Percentiles rank a stretch among this genome's conserved stretches.
Conservation (phyloP, 2,113 vertebrate genomes). For the Cephalopholis sonnerati region DNA sequence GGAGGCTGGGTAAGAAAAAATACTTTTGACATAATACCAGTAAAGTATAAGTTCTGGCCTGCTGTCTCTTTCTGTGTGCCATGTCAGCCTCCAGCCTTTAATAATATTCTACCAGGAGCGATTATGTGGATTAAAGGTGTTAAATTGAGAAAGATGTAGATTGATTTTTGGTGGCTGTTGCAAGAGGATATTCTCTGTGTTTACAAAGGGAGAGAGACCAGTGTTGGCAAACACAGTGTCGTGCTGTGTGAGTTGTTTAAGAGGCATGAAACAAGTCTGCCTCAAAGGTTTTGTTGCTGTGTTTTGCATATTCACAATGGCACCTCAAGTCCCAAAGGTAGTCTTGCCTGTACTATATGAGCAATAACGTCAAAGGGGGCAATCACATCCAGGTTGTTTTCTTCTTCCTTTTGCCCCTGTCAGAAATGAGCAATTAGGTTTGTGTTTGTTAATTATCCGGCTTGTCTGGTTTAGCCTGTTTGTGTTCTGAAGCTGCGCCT, state of each 20-base stretch:
- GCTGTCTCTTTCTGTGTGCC: not conserved
- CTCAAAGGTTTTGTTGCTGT: conserved; percentile 61
- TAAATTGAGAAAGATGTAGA: conserved; percentile 53
- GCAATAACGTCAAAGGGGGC: conserved; percentile 76
- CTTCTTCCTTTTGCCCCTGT: conserved; percentile 85
- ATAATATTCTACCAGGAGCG: conserved; percentile 24
- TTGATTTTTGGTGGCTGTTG: conserved; percentile 58
- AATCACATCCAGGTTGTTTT: conserved; percentile 84
- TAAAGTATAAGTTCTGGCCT: not conserved
- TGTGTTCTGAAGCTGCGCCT: conserved; percentile 81
- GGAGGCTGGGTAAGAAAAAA: conserved; percentile 89
- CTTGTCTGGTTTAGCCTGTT: conserved; percentile 86
- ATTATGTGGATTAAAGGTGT: conserved; percentile 56
- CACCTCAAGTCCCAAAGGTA: conserved; percentile 71
- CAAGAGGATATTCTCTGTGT: conserved; percentile 58
- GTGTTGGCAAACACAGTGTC: conserved; percentile 68
- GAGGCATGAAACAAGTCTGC: conserved; percentile 61
- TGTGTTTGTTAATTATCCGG: conserved; percentile 88
- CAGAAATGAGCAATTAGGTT: conserved; percentile 87
- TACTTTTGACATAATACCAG: not conserved
- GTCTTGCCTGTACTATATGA: conserved; percentile 61
- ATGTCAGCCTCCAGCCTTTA: conserved; percentile 14
- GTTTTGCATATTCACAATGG: conserved; percentile 71
- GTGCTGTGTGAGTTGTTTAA: conserved; percentile 60
- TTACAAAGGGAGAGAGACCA: conserved; percentile 64